phyloP scores from a whole-genome alignment of 2,797 vertebrate species.

The Oryzias sinensis region DNA sequence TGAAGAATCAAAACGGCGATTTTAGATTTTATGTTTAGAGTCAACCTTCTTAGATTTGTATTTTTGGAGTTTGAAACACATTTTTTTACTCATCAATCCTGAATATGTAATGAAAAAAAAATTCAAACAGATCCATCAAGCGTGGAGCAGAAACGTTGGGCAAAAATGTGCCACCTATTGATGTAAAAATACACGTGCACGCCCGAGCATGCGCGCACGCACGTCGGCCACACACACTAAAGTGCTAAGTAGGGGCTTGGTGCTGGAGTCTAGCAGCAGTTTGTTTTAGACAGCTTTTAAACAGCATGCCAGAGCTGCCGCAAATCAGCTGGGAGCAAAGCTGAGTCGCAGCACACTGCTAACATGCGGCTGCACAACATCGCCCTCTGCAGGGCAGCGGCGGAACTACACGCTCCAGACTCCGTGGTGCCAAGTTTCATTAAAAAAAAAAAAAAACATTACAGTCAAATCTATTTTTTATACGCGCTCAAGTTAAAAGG shows the following conservation, averaged over 20 bases:
- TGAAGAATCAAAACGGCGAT: too few relatives aligned
- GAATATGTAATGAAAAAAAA: conserved; percentile 28
- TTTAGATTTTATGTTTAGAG: too few relatives aligned
- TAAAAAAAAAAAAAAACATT: background rate
- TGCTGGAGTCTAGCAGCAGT: conserved; percentile 58
- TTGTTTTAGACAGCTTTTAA: conserved; percentile 74
- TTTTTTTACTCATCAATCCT: background rate
- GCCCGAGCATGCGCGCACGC: background rate
- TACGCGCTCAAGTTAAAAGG: too few relatives aligned
- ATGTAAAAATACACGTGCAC: conserved; percentile 15
- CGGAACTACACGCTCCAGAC: conserved; percentile 18
- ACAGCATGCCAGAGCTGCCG: conserved; percentile 71
- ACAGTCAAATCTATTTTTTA: too few relatives aligned
- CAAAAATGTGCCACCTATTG: conserved; percentile 11
- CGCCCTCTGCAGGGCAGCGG: conserved; percentile 56
- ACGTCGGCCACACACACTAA: background rate
- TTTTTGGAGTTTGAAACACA: too few relatives aligned
- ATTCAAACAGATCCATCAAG: conserved; percentile 14
- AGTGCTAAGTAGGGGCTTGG: conserved; percentile 52
- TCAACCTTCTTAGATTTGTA: too few relatives aligned
- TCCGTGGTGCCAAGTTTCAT: too few relatives aligned
- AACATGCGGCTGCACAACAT: conserved; percentile 53
- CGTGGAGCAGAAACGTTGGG: conserved; percentile 13
- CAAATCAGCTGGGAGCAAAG: conserved; percentile 47
- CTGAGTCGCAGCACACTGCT: conserved; percentile 1